Base-by-base conservation (phyloP, 1,140 invertebrate species). In the Zaprionus gabonicus region DNA sequence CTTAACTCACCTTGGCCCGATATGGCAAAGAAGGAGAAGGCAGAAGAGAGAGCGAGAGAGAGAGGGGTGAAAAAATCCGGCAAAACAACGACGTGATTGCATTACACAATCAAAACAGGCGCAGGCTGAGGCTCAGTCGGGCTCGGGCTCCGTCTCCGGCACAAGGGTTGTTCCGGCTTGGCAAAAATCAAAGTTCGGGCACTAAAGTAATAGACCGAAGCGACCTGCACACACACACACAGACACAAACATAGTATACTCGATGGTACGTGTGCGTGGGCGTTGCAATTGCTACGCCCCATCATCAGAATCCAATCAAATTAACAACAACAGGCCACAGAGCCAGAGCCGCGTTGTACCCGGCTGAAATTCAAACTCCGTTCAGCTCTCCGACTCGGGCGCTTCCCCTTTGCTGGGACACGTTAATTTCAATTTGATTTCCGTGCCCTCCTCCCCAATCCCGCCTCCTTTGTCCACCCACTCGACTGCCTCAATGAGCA, bases 371-470 rank as follows among this genome's bases (percentile, higher is more conserved):
- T 71, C 63, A 71, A 75, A 80, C 59, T 65, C 20, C 10, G 27
- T 49, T 57, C 46, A 51, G 65, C 69, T 36, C 34, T 65, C 64
- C 23, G 10, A 12, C 36, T 51, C 41, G 12, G 4, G 36, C 36
- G 17, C 41, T 46, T 46, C n/a, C 41, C 41, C 41, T 17, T n/a
- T 17, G n/a, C n/a, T 46, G 41, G 71, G 82, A 66, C 75, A 92
- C 90, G 86, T 92, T 92, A 92, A 92, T 92, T 92, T 92, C 91
- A 91, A 92, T 92, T 92, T 92, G 91, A 92, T 92, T 92, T 92
- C 84, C 91, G 81, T 70, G 53, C 74, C 25, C 71, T 62, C 57
- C 64, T 51, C 64, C 51, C 46, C 15, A 7, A 41, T 41, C 65
- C 25, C 57, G n/a, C 41, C 44, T 31, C 49, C 17, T 13, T 44